A percentile compares a stretch with the other conserved stretches of the same genome.
phyloP scores from a whole-genome alignment of 2,888 invertebrate genomes.

The Leucophenga maculata region DNA sequence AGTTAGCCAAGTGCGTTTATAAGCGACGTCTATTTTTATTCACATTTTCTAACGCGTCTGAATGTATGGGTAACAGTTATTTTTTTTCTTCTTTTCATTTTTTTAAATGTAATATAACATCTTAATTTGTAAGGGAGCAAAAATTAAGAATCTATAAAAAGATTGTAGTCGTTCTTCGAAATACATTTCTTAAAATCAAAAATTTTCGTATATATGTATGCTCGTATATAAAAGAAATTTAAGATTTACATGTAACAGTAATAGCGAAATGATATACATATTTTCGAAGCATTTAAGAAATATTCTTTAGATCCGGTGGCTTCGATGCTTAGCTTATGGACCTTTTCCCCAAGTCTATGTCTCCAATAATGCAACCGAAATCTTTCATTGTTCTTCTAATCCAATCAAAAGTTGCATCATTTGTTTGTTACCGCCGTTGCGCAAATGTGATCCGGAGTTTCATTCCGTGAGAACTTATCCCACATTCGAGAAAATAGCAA shows the following conservation, averaged over 20 bases:
- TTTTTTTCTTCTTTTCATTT: not conserved
- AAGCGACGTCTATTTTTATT: constrained; percentile 18
- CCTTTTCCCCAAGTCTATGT: constrained; percentile 34
- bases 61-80: not conserved
- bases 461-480: constrained; percentile 82
- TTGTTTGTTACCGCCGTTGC: constrained; percentile 52
- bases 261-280: constrained; percentile 45
- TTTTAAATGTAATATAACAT: constrained; percentile 51
- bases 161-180: constrained; percentile 43
- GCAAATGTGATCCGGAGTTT: constrained; percentile 83
- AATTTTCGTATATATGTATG: not conserved
- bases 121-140: constrained; percentile 48
- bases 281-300: constrained; percentile 42
- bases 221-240: constrained; percentile 34
- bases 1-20: not conserved
- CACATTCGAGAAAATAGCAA: constrained; percentile 92
- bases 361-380: constrained; percentile 2
- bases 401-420: not conserved
- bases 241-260: constrained; percentile 46
- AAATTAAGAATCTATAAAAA: constrained; percentile 43
- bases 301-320: constrained; percentile 21
- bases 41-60: not conserved
- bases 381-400: not conserved
- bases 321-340: constrained; percentile 23
- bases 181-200: constrained; percentile 21